Evolutionary conservation across 2,797 vertebrate species (phyloP).

Genomic region (Coregonus sp.): DNA sequence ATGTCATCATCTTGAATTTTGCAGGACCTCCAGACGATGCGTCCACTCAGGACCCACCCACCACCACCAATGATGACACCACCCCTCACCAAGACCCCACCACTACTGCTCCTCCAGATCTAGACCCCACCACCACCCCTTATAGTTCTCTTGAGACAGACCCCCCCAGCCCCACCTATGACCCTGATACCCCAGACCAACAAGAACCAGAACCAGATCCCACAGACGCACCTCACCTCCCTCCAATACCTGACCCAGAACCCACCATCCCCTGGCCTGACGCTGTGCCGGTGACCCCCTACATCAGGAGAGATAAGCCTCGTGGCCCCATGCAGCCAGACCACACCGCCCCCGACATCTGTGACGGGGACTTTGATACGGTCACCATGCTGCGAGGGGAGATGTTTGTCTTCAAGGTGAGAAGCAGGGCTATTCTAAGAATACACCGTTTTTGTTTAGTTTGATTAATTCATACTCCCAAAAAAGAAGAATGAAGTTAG

Average conservation of each 20-base stretch:
- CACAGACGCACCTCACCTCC: conserved; percentile 31
- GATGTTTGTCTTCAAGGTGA: conserved; percentile 99
- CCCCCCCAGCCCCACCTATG: conserved; percentile 54
- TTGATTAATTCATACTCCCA: background rate
- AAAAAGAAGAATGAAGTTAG: conserved; percentile 1
- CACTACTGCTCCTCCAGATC: conserved; percentile 34
- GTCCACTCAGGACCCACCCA: conserved; percentile 50
- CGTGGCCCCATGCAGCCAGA: conserved; percentile 74
- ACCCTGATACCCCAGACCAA: conserved; percentile 59
- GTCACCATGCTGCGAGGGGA: conserved; percentile 92
- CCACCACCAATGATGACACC: conserved; percentile 21
- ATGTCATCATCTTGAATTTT: conserved; percentile 8
- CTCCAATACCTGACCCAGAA: conserved; percentile 68
- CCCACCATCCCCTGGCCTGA: conserved; percentile 69
- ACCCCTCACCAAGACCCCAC: conserved; percentile 20
- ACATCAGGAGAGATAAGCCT: conserved; percentile 44
- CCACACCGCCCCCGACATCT: conserved; percentile 87
- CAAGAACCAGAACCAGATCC: conserved; percentile 63
- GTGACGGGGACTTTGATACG: conserved; percentile 90
- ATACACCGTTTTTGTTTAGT: background rate
- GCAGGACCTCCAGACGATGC: conserved; percentile 39
- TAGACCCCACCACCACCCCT: conserved; percentile 38
- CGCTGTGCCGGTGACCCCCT: conserved; percentile 64
- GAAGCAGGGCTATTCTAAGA: conserved; percentile 9
- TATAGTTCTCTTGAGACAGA: conserved; percentile 45